phyloP scores from a whole-genome alignment of 2,113 vertebrate genomes.

The Onychostoma macrolepis region DNA sequence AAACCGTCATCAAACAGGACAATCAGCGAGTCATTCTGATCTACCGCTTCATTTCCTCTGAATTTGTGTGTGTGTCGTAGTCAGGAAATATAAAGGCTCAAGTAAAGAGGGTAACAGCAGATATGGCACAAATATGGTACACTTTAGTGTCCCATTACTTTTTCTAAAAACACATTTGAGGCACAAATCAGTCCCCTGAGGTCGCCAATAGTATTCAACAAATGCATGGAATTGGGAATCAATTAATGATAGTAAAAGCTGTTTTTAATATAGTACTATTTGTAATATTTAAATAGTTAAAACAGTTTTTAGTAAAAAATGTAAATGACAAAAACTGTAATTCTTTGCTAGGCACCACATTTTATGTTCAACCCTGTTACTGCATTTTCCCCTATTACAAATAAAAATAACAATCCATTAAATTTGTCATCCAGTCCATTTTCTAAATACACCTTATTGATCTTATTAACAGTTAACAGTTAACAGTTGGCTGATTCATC shows the following conservation, averaged over 20 bases:
- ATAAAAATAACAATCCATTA: background rate
- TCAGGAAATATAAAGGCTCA: constrained; percentile 1
- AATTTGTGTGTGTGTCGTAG: constrained; percentile 20
- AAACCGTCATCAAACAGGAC: constrained; percentile 48
- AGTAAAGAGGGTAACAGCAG: background rate
- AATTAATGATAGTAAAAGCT: background rate
- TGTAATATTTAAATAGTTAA: background rate
- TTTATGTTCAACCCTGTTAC: background rate
- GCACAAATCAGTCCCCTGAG: background rate
- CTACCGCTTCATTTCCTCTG: constrained; percentile 48
- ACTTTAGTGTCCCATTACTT: background rate
- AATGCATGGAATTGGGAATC: background rate
- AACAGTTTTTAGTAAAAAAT: background rate
- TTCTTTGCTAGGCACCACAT: background rate
- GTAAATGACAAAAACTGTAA: background rate
- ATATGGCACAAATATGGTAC: background rate
- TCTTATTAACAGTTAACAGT: no score
- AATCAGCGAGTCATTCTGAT: constrained; percentile 49
- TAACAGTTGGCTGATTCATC: background rate
- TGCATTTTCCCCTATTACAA: background rate
- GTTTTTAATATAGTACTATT: background rate
- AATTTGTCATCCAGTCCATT: no score
- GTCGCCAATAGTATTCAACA: background rate
- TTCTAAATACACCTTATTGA: no score
- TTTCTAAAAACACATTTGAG: background rate